Conservation (phyloP, 2,888 invertebrate genomes). For the Atherix ibis region DNA sequence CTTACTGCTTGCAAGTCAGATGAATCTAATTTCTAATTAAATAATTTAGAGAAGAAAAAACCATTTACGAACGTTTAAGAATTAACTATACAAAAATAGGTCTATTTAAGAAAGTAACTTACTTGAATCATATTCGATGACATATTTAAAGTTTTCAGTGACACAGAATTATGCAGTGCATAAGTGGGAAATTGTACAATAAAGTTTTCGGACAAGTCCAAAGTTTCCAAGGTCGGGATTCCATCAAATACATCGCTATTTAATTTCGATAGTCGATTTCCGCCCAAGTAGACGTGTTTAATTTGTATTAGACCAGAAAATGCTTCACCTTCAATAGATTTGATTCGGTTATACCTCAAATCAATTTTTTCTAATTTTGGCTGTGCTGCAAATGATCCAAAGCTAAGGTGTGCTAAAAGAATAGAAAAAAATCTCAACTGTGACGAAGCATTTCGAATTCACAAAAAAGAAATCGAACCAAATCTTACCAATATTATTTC, state of each 20-base stretch:
- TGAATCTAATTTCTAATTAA: conserved; percentile 56
- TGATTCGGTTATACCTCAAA: conserved; percentile 62
- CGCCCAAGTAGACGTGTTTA: conserved; percentile 52
- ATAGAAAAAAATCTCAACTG: neutral
- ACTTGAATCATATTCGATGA: conserved; percentile 77
- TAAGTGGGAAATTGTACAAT: conserved; percentile 65
- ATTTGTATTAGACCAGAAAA: conserved; percentile 52
- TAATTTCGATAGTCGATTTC: conserved; percentile 62
- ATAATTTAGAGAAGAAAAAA: neutral
- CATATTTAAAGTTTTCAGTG: conserved; percentile 58
- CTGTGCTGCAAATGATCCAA: conserved; percentile 54
- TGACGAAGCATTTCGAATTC: neutral
- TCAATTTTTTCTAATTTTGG: conserved; percentile 56
- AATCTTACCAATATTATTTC: conserved; percentile 64
- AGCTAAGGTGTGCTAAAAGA: conserved; percentile 47
- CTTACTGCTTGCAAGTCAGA: conserved; percentile 50
- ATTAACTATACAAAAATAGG: no score
- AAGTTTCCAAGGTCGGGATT: conserved; percentile 53
- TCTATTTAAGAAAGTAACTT: no score
- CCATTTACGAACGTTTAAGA: no score
- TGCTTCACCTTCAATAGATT: conserved; percentile 57
- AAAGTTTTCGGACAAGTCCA: conserved; percentile 79
- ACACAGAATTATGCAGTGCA: conserved; percentile 52
- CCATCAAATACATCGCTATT: conserved; percentile 72
- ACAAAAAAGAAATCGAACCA: conserved; percentile 2